phyloP scores from a whole-genome alignment of 2,888 invertebrate species.

The Ophion obscuratus region DNA sequence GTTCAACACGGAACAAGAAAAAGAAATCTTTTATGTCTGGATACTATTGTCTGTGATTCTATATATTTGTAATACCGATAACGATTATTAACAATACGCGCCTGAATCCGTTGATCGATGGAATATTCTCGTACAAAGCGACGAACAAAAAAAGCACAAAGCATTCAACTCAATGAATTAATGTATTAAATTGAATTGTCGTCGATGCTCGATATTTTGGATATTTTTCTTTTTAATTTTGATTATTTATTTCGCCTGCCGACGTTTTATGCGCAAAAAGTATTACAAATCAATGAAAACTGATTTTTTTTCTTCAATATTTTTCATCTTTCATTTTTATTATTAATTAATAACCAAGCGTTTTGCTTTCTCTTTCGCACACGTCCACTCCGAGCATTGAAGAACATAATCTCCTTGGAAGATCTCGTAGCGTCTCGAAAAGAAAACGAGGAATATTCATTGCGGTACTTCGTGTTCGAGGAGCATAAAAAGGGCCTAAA shows the following conservation, averaged over 20 bases:
- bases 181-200: not conserved
- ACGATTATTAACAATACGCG: constrained; percentile 45
- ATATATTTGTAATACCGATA: constrained; percentile 62
- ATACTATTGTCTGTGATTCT: constrained; percentile 71
- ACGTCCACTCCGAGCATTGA: not conserved
- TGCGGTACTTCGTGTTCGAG: not conserved
- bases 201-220: not conserved
- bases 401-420: not conserved
- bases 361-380: no score
- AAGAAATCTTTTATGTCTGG: constrained; percentile 55
- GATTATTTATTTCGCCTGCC: not conserved
- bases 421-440: not conserved
- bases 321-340: not conserved
- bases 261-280: not conserved
- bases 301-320: not conserved
- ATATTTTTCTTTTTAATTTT: not conserved
- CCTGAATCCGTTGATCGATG: constrained; percentile 40
- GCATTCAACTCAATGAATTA: constrained; percentile 18
- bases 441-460: no score
- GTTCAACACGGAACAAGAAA: constrained; percentile 1
- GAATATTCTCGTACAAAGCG: constrained; percentile 41
- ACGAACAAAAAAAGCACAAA: constrained; percentile 13
- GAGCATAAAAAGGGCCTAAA: constrained; percentile 10
- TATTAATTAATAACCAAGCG: not conserved
- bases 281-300: not conserved